Percentiles rank a stretch among this genome's conserved stretches.
Evolutionary conservation across 2,113 vertebrate species (phyloP).

Genomic region (Apodemus sylvaticus): DNA sequence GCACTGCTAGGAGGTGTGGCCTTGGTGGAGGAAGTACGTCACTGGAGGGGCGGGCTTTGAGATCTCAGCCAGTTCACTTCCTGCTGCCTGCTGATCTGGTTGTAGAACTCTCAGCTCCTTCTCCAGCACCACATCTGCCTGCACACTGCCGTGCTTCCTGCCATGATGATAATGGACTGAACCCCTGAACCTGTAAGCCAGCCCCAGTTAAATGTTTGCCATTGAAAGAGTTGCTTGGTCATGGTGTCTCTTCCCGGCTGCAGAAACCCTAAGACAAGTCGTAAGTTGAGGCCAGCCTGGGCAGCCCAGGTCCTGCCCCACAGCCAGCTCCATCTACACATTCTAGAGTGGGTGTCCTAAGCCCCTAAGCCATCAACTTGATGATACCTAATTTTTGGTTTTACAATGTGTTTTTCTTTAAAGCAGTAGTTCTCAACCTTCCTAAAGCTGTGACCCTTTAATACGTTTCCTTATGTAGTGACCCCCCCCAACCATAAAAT

Average conservation of each 20-base stretch:
- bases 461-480: not conserved
- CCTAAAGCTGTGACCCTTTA: not conserved
- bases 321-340: rapidly evolving
- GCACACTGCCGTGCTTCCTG: not conserved
- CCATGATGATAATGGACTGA: not conserved
- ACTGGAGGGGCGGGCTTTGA: not conserved
- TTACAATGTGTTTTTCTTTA: not conserved
- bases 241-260: not conserved
- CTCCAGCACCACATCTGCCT: not conserved
- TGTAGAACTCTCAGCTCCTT: not conserved
- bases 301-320: rapidly evolving
- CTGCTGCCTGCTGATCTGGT: not conserved
- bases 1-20: not conserved
- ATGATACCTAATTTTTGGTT: not conserved
- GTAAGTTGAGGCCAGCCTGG: not conserved
- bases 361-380: rapidly evolving
- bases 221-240: not conserved
- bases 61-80: not conserved
- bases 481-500: not conserved
- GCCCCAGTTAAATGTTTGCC: not conserved
- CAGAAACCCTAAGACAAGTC: not conserved
- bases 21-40: not conserved
- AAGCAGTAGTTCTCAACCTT: not conserved
- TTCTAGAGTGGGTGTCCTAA: rapidly evolving
- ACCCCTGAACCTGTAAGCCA: not conserved